phyloP scores from a whole-genome alignment of 1,140 invertebrate genomes.

The Drosophila nikananu region DNA sequence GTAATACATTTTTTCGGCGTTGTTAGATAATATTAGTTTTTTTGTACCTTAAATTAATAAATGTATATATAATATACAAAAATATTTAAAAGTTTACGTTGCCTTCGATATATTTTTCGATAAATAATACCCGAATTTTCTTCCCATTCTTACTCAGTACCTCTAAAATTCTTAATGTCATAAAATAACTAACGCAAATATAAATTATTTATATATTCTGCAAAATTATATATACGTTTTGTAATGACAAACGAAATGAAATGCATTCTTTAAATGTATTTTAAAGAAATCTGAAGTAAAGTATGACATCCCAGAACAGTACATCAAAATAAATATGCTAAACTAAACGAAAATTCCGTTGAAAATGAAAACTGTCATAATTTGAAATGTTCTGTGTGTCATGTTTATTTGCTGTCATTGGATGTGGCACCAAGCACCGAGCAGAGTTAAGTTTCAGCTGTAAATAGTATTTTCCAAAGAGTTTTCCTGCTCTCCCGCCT shows the following conservation, averaged over 20 bases:
- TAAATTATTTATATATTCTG: not conserved
- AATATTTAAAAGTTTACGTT: too few species aligned
- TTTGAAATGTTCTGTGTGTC: conserved; percentile 73
- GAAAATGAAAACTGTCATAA: conserved; percentile 76
- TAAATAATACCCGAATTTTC: too few species aligned
- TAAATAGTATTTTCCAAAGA: conserved; percentile 67
- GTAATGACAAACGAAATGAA: not conserved
- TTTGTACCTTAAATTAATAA: too few species aligned
- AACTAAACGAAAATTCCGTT: conserved; percentile 46
- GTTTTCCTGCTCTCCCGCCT: conserved; percentile 36
- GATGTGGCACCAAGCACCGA: conserved; percentile 25
- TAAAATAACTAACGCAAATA: not conserved
- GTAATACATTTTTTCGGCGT: too few species aligned
- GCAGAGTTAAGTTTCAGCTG: conserved; percentile 42
- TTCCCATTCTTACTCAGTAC: too few species aligned
- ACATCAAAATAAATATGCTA: conserved; percentile 13
- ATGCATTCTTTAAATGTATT: not conserved
- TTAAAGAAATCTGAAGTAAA: not conserved
- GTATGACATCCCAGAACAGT: not conserved
- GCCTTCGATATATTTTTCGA: too few species aligned
- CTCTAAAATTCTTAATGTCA: too few species aligned
- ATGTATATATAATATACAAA: too few species aligned
- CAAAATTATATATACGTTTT: not conserved
- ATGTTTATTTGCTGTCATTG: conserved; percentile 64
- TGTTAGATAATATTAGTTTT: too few species aligned